phyloP scores from a whole-genome alignment of 2,113 vertebrate genomes.

The Crotalus tigris region DNA sequence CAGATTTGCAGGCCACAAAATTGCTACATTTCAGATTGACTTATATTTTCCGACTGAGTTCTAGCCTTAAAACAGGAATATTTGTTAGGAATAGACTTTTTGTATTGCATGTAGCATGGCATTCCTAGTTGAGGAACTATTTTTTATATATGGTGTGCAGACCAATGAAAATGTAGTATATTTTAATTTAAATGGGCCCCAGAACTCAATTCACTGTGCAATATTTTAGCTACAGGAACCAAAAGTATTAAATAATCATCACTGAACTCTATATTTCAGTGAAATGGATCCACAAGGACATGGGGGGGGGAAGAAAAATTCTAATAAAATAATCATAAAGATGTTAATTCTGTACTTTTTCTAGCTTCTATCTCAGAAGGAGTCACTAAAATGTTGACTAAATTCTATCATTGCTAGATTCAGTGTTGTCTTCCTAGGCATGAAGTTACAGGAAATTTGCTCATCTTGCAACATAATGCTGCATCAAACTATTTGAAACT shows the following conservation, averaged over 20 bases:
- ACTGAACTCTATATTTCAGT: background rate
- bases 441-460: background rate
- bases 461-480: background rate
- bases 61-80: background rate
- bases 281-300: background rate
- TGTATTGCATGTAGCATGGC: background rate
- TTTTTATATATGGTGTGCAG: background rate
- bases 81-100: background rate
- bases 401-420: background rate
- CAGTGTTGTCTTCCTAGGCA: background rate
- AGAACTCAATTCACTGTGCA: background rate
- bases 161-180: background rate
- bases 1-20: background rate
- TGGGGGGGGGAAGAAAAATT: background rate
- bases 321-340: background rate
- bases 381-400: background rate
- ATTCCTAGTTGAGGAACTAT: background rate
- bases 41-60: background rate
- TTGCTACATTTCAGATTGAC: background rate
- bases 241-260: background rate
- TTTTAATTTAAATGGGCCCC: background rate
- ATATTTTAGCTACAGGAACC: background rate
- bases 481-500: background rate
- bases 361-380: background rate
- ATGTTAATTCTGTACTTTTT: slow-evolving; percentile 6